Evolutionary conservation across 2,113 vertebrate species (phyloP), one percentile per base, ranked within the genome.

Genomic region (Hippopotamus amphibius): DNA sequence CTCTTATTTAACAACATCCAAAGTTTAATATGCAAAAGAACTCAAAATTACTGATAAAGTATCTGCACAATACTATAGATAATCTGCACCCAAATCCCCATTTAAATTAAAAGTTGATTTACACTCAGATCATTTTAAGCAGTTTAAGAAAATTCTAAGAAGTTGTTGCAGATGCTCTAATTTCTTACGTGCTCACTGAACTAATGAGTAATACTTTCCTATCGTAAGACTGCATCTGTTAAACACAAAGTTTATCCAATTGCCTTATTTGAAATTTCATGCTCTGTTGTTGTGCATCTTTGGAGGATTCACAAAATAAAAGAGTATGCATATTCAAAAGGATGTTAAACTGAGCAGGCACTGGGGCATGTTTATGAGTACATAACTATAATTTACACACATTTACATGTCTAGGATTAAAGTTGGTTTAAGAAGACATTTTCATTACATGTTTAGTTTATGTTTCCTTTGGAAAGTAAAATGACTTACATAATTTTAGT

Each of bases 191-290:
- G 28, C 17, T 76, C 53, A 24, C 41, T 88, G 59, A 69, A 88
- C 76, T 92, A 83, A 83, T 55, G 26, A 83, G 2, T 22, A 90
- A 48, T 57, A 55, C 24, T 83, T 76, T 88, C 24, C 24, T 79
- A 77, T 65, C 41, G 83, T 55, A 92, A 68, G 16, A 37, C 28
- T 63, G 24, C 5, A 33, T 88, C 55, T 69, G 13, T 37, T 63
- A 69, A 95, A 48, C 10, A 69, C 59, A 83, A 74, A 66, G 9
- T 71, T 95, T 84, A 83, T 50, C n/a, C 2, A 81, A 37, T 71
- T 88, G 5, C 63, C 55, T 77, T 63, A 82, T 83, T 83, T 92
- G 89, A 83, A 94, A 76, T 86, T 74, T 82, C 33, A 94, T 53
- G 48, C 15, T 81, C 61, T 71, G 7, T 71, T 79, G 57, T 26